Conservation (phyloP, 2,888 invertebrate species). For the Glaucopsyche alexis region DNA sequence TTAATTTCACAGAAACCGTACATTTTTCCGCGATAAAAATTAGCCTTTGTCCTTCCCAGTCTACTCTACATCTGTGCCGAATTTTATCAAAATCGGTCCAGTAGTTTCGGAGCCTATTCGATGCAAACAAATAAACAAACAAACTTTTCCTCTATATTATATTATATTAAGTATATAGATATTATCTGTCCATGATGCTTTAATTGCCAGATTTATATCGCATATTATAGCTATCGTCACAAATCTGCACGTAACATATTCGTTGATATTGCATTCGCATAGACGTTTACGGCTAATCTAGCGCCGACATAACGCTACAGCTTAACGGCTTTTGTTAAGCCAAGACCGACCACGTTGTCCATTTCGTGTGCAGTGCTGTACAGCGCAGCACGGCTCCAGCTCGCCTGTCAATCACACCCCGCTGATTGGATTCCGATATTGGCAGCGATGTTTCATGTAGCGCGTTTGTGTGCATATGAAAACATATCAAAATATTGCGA, state of each 20-base stretch:
- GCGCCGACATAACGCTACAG: conserved; percentile 34
- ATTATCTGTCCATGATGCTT: background rate
- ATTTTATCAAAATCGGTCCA: no score
- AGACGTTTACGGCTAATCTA: conserved; percentile 29
- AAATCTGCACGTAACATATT: background rate
- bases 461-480: conserved; percentile 30
- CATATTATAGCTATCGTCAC: background rate
- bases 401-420: conserved; percentile 65
- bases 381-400: conserved; percentile 46
- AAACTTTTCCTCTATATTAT: no score
- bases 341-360: conserved; percentile 42
- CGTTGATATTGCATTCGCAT: background rate
- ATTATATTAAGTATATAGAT: no score
- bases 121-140: no score
- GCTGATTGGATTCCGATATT: conserved; percentile 71
- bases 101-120: no score
- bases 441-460: conserved; percentile 55
- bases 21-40: no score
- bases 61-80: no score
- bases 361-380: conserved; percentile 44
- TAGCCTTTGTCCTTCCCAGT: no score
- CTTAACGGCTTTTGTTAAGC: conserved; percentile 43
- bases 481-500: conserved; percentile 30
- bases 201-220: background rate
- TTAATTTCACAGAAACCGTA: no score